Conservation (phyloP, 1,140 invertebrate genomes). For the Sarcophaga bullata region DNA sequence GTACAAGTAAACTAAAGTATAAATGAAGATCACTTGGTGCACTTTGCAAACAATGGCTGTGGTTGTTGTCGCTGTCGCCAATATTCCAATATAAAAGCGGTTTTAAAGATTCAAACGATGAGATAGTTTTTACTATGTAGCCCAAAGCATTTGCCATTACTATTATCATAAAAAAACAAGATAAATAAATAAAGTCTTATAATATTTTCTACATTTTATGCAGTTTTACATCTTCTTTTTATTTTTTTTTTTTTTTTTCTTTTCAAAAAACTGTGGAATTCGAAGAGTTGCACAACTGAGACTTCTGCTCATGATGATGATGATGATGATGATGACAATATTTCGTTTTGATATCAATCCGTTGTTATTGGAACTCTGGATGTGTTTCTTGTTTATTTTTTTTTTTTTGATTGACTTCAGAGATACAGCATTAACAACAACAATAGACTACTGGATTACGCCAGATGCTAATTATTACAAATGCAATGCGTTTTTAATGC, state of each 20-base stretch:
- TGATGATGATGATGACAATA: not conserved
- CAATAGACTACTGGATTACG: not conserved
- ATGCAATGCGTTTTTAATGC: constrained; percentile 9
- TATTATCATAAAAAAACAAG: no score
- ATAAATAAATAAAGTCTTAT: no score
- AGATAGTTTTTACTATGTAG: constrained; percentile 10
- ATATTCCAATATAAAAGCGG: no score
- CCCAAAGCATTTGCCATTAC: not conserved
- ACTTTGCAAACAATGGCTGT: not conserved
- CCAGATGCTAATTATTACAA: not conserved
- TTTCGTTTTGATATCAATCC: not conserved
- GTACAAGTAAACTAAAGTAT: constrained; percentile 16
- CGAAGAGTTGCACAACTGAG: not conserved
- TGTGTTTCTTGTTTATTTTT: not conserved
- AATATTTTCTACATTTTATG: no score
- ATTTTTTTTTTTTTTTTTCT: not conserved
- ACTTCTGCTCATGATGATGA: not conserved
- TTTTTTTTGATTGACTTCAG: not conserved
- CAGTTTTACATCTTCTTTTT: not conserved
- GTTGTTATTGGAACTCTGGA: not conserved
- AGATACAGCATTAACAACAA: not conserved
- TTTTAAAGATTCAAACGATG: constrained; percentile 32
- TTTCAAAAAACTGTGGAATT: not conserved
- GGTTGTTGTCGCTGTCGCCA: not conserved
- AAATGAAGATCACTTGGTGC: constrained; percentile 33